Evolutionary conservation across 2,888 invertebrate species (phyloP).

Genomic region (Chironomus riparius): DNA sequence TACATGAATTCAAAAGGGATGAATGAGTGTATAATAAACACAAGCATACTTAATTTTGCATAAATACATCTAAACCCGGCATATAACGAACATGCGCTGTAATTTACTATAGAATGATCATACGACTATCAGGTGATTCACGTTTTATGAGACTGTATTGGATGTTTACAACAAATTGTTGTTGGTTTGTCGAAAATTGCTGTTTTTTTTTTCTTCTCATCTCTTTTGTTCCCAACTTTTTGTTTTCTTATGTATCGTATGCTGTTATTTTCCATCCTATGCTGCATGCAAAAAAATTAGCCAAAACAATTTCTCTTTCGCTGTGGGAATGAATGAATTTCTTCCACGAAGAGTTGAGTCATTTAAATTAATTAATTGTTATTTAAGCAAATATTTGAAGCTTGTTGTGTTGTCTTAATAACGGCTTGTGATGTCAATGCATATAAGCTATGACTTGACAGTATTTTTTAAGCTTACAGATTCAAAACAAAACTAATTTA

Average conservation of each 20-base stretch:
- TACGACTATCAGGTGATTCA: slow-evolving; percentile 25
- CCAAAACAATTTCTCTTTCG: not conserved
- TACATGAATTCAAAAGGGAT: not conserved
- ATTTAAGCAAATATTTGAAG: no score
- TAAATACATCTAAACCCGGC: slow-evolving; percentile 7
- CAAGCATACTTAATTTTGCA: not conserved
- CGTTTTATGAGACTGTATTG: not conserved
- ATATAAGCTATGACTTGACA: no score
- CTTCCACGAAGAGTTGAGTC: not conserved
- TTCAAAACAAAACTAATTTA: no score
- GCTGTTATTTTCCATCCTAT: not conserved
- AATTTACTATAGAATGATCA: not conserved
- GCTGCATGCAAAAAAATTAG: not conserved
- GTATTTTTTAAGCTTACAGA: no score
- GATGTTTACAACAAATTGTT: not conserved
- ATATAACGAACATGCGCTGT: slow-evolving; percentile 7
- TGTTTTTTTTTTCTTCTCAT: not conserved
- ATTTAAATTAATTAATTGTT: not conserved
- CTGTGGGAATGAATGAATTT: not conserved
- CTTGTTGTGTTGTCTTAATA: no score
- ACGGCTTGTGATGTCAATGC: no score
- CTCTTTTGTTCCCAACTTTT: not conserved
- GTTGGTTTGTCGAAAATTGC: not conserved
- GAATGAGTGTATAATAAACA: not conserved
- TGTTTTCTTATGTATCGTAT: not conserved